Base-by-base conservation (phyloP, 2,797 vertebrate genomes). In the Ataeniobius toweri region DNA sequence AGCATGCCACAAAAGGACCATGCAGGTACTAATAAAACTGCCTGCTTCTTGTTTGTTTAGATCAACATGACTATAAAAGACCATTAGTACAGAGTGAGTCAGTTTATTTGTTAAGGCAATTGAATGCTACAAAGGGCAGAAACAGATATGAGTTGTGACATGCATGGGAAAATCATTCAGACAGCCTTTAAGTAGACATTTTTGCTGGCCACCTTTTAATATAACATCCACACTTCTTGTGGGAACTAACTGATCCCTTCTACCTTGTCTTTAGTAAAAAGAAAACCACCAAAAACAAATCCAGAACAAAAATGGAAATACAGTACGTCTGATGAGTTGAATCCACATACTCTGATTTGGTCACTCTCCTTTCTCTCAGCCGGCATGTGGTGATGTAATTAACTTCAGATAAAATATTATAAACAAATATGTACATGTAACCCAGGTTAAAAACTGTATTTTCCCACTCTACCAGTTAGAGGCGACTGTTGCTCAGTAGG, bases 371-470 rank as follows among this genome's bases (percentile, higher is more conserved):
- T 90, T 93, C 92, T 86, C 92, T 93, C 89, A 92, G 89, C 91
- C 95, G 93, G 93, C 94, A 94, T 95, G 94, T 94, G 85, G 93
- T 93, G 92, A 91, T 90, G 84, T 79, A 84, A 80, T 80, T 82
- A 85, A 91, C 75, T 71, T 93, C 85, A 90, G 89, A 90, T 91
- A 91, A 94, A 94, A 94, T 89, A 83, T 89, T 89, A 91, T 91
- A 93, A 94, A 95, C 93, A 94, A 85, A 91, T 67, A 67, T 36
- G 36, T 36, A 36, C 36, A 36, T 46, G 44, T 46, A 46, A 46
- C 44, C 44, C 44, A 46, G 44, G 44, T 44, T 44, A 46, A 46
- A 46, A 46, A 46, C 44, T 46, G 44, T 46, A 46, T 46, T 46
- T 46, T 46, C 36, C 36, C 36, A 36, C 36, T 36, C 36, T 36